Evolutionary conservation across 2,888 invertebrate species (phyloP).

Genomic region (Phragmatobia fuliginosa): DNA sequence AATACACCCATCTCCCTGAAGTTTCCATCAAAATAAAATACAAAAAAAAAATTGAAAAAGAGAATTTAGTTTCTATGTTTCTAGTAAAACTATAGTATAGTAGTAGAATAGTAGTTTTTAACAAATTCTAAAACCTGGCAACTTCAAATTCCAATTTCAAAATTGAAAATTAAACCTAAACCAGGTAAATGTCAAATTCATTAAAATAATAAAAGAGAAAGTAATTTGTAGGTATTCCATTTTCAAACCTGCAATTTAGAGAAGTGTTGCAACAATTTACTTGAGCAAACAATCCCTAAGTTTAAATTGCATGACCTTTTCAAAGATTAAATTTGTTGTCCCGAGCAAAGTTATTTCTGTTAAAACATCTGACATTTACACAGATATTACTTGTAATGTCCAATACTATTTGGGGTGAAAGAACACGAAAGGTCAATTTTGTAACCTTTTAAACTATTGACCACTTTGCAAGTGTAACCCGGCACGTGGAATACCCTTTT

Average conservation of each 20-base stretch:
- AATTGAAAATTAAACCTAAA: not conserved
- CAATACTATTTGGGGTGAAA: not conserved
- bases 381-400: not conserved
- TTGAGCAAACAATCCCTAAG: not conserved
- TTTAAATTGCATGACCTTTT: conserved; percentile 4
- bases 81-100: too few relatives aligned
- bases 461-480: not conserved
- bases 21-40: too few relatives aligned
- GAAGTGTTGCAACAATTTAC: not conserved
- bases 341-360: not conserved
- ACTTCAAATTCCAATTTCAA: not conserved
- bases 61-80: too few relatives aligned
- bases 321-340: not conserved
- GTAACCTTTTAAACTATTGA: not conserved
- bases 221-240: not conserved
- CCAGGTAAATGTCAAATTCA: not conserved
- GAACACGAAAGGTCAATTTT: not conserved
- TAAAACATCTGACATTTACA: not conserved
- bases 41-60: too few relatives aligned
- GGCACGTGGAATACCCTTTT: not conserved
- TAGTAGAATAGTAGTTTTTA: not conserved
- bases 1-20: too few relatives aligned
- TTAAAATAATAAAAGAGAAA: not conserved
- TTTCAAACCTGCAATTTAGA: not conserved
- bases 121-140: not conserved